Evolutionary conservation across 2,797 vertebrate genomes (phyloP).

Genomic region (Astyanax mexicanus): DNA sequence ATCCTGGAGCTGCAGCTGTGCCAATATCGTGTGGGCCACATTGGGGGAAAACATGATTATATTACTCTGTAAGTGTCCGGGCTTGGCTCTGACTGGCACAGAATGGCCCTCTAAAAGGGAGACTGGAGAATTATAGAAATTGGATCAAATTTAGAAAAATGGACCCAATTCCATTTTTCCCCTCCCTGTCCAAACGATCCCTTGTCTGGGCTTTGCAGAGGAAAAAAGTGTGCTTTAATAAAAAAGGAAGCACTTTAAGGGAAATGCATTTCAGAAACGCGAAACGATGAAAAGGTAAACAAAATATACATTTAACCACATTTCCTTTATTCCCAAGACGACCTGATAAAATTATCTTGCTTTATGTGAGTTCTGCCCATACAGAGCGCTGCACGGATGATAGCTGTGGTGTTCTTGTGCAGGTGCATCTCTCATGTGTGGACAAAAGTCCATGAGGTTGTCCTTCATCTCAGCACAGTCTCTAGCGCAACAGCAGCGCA

Average conservation of each 20-base stretch:
- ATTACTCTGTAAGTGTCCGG: constrained; percentile 65
- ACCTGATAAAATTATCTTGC: constrained; percentile 41
- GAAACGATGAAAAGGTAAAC: constrained; percentile 34
- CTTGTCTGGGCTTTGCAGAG: constrained; percentile 59
- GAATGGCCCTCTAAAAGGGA: constrained; percentile 68
- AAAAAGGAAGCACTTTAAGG: constrained; percentile 39
- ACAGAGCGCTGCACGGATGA: constrained; percentile 27
- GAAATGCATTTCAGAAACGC: constrained; percentile 48
- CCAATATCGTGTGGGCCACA: constrained; percentile 65
- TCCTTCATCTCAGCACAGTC: constrained; percentile 53
- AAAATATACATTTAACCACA: constrained; percentile 37
- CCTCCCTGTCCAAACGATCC: constrained; percentile 45
- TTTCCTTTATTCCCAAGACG: constrained; percentile 19
- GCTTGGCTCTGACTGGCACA: constrained; percentile 58
- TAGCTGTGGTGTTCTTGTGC: constrained; percentile 25
- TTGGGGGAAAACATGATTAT: constrained; percentile 63
- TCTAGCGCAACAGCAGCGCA: constrained; percentile 37
- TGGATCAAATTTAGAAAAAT: constrained; percentile 78
- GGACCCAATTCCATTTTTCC: constrained; percentile 58
- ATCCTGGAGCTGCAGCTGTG: constrained; percentile 68
- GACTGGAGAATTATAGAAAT: constrained; percentile 74
- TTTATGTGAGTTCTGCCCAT: constrained; percentile 29
- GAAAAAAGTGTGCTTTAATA: constrained; percentile 59
- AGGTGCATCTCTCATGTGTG: constrained; percentile 31
- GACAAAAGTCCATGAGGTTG: constrained; percentile 35